These are phyloP conservation scores for Thamnophis sirtalis DNA, from an alignment of 2,113 vertebrate genomes.

Conservation along the genomic window DNA sequence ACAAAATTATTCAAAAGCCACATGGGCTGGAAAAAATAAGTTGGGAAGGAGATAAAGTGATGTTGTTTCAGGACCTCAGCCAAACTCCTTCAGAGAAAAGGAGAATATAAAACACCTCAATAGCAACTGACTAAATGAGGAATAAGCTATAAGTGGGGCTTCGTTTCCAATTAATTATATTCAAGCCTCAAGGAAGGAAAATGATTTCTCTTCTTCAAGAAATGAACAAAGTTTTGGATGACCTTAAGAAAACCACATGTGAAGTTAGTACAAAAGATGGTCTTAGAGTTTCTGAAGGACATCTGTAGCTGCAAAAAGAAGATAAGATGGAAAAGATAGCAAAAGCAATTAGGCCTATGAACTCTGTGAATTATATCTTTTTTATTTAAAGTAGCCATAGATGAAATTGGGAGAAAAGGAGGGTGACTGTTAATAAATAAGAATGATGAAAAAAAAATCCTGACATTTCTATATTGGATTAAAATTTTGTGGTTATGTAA, in stretches of 20 bases:
- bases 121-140: neutral
- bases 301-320: neutral
- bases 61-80: neutral
- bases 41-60: neutral
- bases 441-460: neutral
- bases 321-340: neutral
- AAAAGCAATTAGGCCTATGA: neutral
- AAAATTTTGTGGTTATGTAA: neutral
- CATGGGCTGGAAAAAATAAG: neutral
- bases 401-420: neutral
- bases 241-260: neutral
- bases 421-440: neutral
- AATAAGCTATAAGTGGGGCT: neutral
- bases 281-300: neutral
- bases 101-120: neutral
- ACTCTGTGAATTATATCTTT: neutral
- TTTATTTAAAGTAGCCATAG: neutral
- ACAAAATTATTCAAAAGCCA: neutral
- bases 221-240: neutral
- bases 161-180: neutral
- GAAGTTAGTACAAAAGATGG: neutral
- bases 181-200: neutral
- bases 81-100: neutral
- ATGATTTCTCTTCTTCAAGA: neutral
- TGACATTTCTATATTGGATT: neutral